These are phyloP conservation scores for Lates japonicus DNA, from an alignment of 2,797 vertebrate species.

Conservation along the genomic window DNA sequence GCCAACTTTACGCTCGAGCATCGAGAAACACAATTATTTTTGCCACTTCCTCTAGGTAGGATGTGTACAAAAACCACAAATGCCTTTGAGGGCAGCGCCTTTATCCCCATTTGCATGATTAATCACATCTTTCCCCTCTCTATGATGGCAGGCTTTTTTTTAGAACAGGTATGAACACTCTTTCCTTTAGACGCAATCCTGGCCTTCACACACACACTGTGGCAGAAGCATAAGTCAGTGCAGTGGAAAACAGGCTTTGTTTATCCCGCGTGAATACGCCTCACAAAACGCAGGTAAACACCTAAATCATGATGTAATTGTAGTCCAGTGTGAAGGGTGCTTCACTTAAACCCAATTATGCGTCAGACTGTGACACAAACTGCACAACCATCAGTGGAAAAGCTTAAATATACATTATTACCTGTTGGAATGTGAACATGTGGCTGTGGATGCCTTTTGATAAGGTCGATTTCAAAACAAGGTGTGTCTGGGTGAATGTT, in stretches of 20 bases:
- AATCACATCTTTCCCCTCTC: background rate
- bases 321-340: slow-evolving; percentile 24
- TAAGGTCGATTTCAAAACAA: slow-evolving; percentile 21
- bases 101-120: background rate
- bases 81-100: background rate
- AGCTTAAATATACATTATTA: slow-evolving; percentile 45
- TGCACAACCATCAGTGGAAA: slow-evolving; percentile 30
- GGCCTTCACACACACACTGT: background rate
- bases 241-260: slow-evolving; percentile 4
- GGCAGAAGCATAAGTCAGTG: background rate
- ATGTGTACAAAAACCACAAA: background rate
- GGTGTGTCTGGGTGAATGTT: background rate
- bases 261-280: slow-evolving; percentile 12
- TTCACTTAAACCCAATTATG: slow-evolving; percentile 32
- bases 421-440: slow-evolving; percentile 47
- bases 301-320: slow-evolving; percentile 61
- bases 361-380: slow-evolving; percentile 2
- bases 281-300: slow-evolving; percentile 35
- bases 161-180: slow-evolving; percentile 18
- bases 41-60: background rate
- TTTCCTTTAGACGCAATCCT: background rate
- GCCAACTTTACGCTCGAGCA: no score
- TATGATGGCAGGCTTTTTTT: background rate
- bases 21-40: background rate
- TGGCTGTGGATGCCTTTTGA: slow-evolving; percentile 35